Evolutionary conservation across 2,797 vertebrate genomes (phyloP), one percentile per base, ranked within the genome.

Genomic region (Siniperca undulata): DNA sequence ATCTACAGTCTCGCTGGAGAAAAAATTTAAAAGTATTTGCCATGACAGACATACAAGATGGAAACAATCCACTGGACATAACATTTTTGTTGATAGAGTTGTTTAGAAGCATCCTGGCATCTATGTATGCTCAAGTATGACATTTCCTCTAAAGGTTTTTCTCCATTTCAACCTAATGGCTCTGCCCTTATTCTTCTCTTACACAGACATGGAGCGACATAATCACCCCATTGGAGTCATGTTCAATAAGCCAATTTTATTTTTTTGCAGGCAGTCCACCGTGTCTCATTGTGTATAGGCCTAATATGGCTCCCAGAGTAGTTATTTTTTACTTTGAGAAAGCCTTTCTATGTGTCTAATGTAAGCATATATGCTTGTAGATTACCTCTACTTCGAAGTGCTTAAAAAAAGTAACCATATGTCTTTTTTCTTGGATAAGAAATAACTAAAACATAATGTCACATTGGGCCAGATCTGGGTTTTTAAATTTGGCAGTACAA

Each of bases 401-500:
- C n/a, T 50, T 8, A 19, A 46, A 40, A 60, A 72, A 30, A 1
- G 30, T 6, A 64, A 74, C 24, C 9, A 60, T 12, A 30, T 27
- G 17, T 56, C 0, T 75, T 48, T 60, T 77, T 69, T 1, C 40
- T 27, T 60, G 4, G 11, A 42, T 14, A 52, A 38, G 7, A 44
- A 50, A 77, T 36, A 34, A 68, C 14, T 69, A 3, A 60, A 70
- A 68, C 14, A 48, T 56, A 56, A 12, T 2, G 1, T 53, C 30
- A 34, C 34, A 67, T 20, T 0, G 0, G 20, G 14, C 24, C 17
- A 56, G 10, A 60, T 66, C 36, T 66, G 22, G 14, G 38, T 42
- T 83, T 30, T 79, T 44, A 55, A 55, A 71, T 58, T 36, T 22
- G 16, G 27, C 36, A 74, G 12, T 48, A 82, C 16, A 75, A 48